Evolutionary conservation across 2,888 invertebrate species (phyloP).

Genomic region (Phymatocera aterrima): DNA sequence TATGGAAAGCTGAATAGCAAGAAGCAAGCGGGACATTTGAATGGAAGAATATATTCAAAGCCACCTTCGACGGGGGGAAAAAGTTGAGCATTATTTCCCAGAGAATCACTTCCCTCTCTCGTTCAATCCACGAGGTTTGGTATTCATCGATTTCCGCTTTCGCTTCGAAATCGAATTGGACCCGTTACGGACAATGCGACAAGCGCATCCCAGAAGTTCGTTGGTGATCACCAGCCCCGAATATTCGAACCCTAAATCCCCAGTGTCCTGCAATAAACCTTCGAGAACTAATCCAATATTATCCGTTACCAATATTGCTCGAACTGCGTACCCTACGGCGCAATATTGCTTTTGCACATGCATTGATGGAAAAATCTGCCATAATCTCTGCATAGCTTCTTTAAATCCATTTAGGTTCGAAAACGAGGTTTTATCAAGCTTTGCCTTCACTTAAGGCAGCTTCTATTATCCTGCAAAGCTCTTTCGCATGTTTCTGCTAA

Average conservation of each 20-base stretch:
- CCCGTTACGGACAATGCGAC: conserved; percentile 39
- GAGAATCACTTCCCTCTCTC: conserved; percentile 15
- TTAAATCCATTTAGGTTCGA: neutral
- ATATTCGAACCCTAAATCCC: conserved; percentile 12
- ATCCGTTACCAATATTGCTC: conserved; percentile 38
- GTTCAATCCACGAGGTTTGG: conserved; percentile 3
- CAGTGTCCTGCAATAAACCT: conserved; percentile 34
- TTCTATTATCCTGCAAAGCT: neutral
- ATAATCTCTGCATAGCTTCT: neutral
- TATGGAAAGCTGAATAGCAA: neutral
- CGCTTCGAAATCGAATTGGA: conserved; percentile 36
- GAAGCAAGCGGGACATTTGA: neutral
- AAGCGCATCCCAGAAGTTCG: conserved; percentile 35
- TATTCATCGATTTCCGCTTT: conserved; percentile 38
- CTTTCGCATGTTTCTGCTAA: neutral
- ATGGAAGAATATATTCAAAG: neutral
- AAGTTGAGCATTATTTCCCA: conserved; percentile 13
- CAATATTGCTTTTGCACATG: conserved; percentile 20
- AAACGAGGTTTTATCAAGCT: neutral
- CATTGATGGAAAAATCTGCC: neutral
- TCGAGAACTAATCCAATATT: conserved; percentile 24
- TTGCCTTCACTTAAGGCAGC: neutral
- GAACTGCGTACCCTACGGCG: neutral
- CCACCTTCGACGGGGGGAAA: neutral
- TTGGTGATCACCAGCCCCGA: conserved; percentile 23